Base-by-base conservation (phyloP, 2,888 invertebrate species). In the Caenorhabditis sp. region DNA sequence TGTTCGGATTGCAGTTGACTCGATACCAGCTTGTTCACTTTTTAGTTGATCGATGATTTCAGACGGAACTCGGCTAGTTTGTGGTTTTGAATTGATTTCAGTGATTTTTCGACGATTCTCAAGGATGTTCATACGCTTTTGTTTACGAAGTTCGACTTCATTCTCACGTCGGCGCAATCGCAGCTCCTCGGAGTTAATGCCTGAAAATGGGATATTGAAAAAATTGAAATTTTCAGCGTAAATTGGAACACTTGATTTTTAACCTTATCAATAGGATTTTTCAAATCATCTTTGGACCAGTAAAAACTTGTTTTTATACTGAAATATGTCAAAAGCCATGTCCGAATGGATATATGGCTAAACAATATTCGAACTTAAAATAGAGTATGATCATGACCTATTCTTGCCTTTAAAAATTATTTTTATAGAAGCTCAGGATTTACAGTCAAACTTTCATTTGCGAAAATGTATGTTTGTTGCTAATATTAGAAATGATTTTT, bases 61-160 rank as follows among this genome's bases (percentile, higher is more conserved):
- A n/a, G 23, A 53, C 36, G 67, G 43, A 2, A 60, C n/a, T 27
- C 58, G 61, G n/a, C 61, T 49, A 2, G 50, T 38, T 21, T 53
- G 31, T 14, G 53, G 43, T 38, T 36, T n/a, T 10, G 12, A 36
- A 59, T n/a, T 20, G 20, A 57, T 14, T 23, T 52, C 21, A 43
- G 60, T 26, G 3, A 70, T 62, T 7, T 53, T 21, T 20, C 75
- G 57, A 26, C 65, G 60, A 12, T 59, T 60, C 23, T 75, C 70
- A 21, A 75, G 64, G 14, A 26, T 52, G 12, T 70, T 67, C 7
- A 53, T 50, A 49, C 70, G 12, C 27, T 56, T 60, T n/a, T 14
- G 50, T 63, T 75, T 75, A 4, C 75, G 43, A 5, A 75, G 67
- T 54, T 70, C 56, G 1, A 75, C 59, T 59, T 70, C 64, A 31